Conservation (phyloP, 2,113 vertebrate genomes). For the Menura novaehollandiae region DNA sequence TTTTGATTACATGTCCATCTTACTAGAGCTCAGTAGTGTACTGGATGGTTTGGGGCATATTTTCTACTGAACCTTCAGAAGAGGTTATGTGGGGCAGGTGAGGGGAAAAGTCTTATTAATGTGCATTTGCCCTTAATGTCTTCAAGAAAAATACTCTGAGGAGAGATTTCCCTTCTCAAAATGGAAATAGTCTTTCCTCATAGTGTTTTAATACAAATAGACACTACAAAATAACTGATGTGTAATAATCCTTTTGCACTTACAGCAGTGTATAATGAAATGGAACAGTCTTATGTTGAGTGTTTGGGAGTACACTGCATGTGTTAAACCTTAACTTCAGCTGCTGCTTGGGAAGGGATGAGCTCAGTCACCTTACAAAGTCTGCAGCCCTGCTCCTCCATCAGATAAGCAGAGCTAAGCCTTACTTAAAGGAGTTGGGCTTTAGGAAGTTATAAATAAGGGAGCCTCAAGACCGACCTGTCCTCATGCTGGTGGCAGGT, state of each 20-base stretch:
- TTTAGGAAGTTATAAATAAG: constrained; percentile 1
- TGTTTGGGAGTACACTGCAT: neutral
- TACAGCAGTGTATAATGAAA: neutral
- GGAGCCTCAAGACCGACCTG: neutral
- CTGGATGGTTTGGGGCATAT: neutral
- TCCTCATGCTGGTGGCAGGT: neutral
- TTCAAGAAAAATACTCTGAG: neutral
- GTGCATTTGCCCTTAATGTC: neutral
- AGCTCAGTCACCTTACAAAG: neutral
- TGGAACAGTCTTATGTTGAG: neutral
- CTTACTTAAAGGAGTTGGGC: neutral
- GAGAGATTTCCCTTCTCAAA: neutral
- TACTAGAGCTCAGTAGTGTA: constrained; percentile 6
- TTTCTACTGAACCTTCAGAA: constrained; percentile 9
- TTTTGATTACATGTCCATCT: constrained; percentile 67
- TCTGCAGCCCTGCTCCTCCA: neutral
- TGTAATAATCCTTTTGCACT: neutral
- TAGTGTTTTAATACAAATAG: neutral
- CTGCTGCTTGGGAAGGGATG: neutral
- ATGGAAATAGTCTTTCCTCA: neutral
- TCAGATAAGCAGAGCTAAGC: neutral
- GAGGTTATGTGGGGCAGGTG: neutral
- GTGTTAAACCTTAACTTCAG: neutral
- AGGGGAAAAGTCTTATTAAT: neutral
- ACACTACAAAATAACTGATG: neutral